These are phyloP conservation scores for Watsonalla binaria DNA, from an alignment of 2,888 invertebrate species.

Conservation along the genomic window DNA sequence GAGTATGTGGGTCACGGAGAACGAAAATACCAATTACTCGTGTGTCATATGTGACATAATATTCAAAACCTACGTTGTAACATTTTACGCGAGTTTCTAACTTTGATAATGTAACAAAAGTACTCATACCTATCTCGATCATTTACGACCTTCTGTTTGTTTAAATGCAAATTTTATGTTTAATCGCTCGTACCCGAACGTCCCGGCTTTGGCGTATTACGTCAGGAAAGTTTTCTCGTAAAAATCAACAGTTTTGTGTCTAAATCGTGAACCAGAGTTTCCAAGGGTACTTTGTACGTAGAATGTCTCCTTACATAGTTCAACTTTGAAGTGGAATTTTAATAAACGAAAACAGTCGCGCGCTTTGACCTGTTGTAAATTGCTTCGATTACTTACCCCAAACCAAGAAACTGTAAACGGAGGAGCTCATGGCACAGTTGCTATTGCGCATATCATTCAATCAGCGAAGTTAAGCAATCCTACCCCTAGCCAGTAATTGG, in stretches of 20 bases:
- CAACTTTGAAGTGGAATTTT: conserved; percentile 53
- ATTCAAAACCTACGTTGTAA: conserved; percentile 6
- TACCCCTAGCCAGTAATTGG: too few relatives aligned
- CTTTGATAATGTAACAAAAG: conserved; percentile 32
- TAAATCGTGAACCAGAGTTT: conserved; percentile 54
- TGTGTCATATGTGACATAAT: too few relatives aligned
- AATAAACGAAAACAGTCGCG: conserved; percentile 45
- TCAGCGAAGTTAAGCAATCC: too few relatives aligned
- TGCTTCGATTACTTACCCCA: conserved; percentile 33
- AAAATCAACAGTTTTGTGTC: conserved; percentile 51
- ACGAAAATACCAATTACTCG: too few relatives aligned
- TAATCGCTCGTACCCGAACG: conserved; percentile 44
- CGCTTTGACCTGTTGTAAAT: conserved; percentile 34
- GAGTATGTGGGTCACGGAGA: not conserved
- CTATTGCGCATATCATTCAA: too few relatives aligned
- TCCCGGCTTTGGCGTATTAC: conserved; percentile 38
- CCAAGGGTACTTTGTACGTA: conserved; percentile 40
- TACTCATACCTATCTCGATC: conserved; percentile 28
- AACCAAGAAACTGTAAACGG: conserved; percentile 22
- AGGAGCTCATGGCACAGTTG: too few relatives aligned
- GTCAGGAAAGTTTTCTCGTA: conserved; percentile 62
- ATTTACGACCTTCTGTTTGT: conserved; percentile 40
- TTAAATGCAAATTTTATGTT: conserved; percentile 52
- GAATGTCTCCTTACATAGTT: conserved; percentile 44
- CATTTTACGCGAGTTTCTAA: conserved; percentile 26